These are phyloP conservation scores for Eriosoma lanigerum DNA, from an alignment of 1,140 invertebrate genomes.

Conservation along the genomic window DNA sequence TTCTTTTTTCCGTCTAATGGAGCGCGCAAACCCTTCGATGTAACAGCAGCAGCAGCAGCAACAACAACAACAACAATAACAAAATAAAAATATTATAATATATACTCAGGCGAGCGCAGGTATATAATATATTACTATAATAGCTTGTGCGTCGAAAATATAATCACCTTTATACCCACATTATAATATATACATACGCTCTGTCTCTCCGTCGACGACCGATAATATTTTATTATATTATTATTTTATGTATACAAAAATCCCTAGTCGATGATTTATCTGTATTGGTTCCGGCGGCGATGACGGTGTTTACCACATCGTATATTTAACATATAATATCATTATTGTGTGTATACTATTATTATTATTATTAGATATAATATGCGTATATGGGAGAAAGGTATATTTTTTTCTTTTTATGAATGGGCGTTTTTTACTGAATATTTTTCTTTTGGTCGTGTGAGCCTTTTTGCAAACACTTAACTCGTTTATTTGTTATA, in stretches of 20 bases:
- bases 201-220: neutral
- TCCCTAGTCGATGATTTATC: constrained; percentile 7
- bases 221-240: neutral
- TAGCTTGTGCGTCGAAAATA: neutral
- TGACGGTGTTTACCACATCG: neutral
- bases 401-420: no score
- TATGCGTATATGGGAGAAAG: no score
- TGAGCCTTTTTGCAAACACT: no score
- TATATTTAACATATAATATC: no score
- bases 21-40: constrained; percentile 8
- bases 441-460: no score
- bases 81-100: neutral
- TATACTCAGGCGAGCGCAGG: neutral
- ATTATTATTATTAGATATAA: no score
- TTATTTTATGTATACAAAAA: neutral
- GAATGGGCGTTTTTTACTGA: no score
- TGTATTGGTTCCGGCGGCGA: neutral
- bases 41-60: neutral
- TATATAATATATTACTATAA: no score
- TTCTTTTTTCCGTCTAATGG: constrained; percentile 32
- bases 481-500: no score
- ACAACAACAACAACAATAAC: neutral
- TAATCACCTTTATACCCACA: constrained; percentile 7
- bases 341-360: no score
- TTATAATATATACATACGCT: neutral